These are phyloP conservation scores for Drosophila mayaguana DNA, from an alignment of 2,888 invertebrate genomes.

Conservation along the genomic window DNA sequence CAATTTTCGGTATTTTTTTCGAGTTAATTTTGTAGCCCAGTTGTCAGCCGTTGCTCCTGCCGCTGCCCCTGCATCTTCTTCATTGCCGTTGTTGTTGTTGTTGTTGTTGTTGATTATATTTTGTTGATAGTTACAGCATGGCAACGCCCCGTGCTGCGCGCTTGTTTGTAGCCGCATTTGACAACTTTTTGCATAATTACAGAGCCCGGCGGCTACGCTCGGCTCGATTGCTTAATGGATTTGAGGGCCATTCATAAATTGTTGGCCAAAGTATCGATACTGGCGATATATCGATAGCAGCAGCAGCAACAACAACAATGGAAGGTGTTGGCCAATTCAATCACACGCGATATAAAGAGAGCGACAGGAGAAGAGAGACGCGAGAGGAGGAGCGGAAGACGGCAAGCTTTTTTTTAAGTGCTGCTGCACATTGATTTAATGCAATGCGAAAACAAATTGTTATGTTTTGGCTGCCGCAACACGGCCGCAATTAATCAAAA, in stretches of 20 bases:
- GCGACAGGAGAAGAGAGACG: rapidly evolving
- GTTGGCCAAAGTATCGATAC: conserved; percentile 42
- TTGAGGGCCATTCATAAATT: conserved; percentile 72
- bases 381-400: not conserved
- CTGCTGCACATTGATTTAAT: conserved; percentile 68
- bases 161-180: conserved; percentile 58
- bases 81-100: not conserved
- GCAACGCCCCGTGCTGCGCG: conserved; percentile 35
- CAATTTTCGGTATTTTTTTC: conserved; percentile 52
- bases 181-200: conserved; percentile 79
- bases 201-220: not conserved
- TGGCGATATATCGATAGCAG: conserved; percentile 30
- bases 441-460: conserved; percentile 78
- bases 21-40: conserved; percentile 22
- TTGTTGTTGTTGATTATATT: conserved; percentile 64
- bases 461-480: conserved; percentile 63
- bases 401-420: not conserved
- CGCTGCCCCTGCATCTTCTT: not conserved
- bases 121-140: conserved; percentile 69
- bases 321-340: conserved; percentile 74
- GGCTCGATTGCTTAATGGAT: conserved; percentile 21
- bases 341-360: conserved; percentile 47
- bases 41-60: not conserved
- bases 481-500: conserved; percentile 76
- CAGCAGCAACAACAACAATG: conserved; percentile 1